Evolutionary conservation across 1,140 invertebrate genomes (phyloP), one percentile per base, ranked within the genome.

Genomic region (Drosophila sturtevanti): DNA sequence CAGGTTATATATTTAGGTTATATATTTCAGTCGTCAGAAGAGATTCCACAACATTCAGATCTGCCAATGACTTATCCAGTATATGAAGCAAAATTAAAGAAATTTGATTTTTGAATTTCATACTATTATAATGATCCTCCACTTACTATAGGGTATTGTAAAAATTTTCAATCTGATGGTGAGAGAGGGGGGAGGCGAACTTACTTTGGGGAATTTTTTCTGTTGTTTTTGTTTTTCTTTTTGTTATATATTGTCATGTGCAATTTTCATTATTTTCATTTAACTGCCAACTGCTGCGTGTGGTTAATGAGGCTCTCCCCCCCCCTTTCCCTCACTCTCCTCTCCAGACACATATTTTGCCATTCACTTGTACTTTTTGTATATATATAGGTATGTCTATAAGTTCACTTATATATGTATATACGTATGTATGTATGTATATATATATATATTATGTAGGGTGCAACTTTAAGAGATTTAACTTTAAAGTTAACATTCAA

Each of bases 251-350:
- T 58, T 63, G 64, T 73, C 61, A 58, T 60, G 61, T 59, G 61
- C 51, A 24, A 65, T 60, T 60, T 37, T 60, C 31, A 21, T 60
- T 60, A 21, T 59, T 55, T 68, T 48, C 65, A 69, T 77, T 63
- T 12, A 77, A 68, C 61, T 52, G 62, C 69, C 60, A 64, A 64
- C 70, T 73, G 72, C 70, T 86, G 81, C 75, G 82, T 87, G 81
- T 58, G 16, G 82, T 18, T 87, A 87, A 86, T 86, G 67, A 72
- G 77, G 52, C 63, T 64, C 21, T 22, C 31, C 27, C 16, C 14
- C 41, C 16, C 4, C 14, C 2, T 1, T n/a, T 1, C 6, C 9
- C 16, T 18, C 41, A 9, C 37, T 38, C 11, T 14, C 37, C 37
- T n/a, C 37, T 22, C 38, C 24, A 10, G 44, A 18, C 27, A 14